phyloP scores from a whole-genome alignment of 2,888 invertebrate species.

The Spisula subtruncata region DNA sequence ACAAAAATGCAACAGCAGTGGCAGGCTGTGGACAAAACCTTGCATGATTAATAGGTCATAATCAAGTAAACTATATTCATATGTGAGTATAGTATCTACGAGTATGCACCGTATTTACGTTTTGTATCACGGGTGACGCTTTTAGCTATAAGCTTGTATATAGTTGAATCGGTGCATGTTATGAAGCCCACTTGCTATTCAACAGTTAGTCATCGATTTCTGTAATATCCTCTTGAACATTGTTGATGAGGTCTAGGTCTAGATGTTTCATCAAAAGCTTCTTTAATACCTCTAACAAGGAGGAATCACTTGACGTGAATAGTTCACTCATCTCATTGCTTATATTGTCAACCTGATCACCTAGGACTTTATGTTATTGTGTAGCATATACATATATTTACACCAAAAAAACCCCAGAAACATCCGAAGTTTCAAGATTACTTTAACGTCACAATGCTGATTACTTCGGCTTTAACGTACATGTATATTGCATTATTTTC shows the following conservation, averaged over 20 bases:
- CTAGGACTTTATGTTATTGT: no score
- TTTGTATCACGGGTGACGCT: background rate
- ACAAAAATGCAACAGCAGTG: background rate
- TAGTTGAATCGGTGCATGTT: background rate
- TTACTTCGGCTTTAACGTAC: no score
- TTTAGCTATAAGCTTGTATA: no score
- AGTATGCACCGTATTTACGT: background rate
- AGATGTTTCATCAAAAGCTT: background rate
- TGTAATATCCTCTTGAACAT: slow-evolving; percentile 13
- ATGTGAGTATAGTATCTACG: background rate
- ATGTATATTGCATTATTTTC: no score
- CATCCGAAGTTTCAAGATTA: background rate
- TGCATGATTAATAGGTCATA: background rate
- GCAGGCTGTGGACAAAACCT: background rate
- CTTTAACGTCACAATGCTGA: no score
- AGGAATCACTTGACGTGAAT: background rate
- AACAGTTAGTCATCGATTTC: background rate
- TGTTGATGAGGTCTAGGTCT: background rate
- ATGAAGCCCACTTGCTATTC: background rate
- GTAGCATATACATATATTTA: no score
- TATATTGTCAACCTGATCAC: no score
- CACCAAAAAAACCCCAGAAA: no score
- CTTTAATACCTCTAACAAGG: background rate
- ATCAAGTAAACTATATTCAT: background rate
- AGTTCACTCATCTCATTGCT: background rate